Evolutionary conservation across 2,113 vertebrate genomes (phyloP).

Genomic region (Tachycineta bicolor): DNA sequence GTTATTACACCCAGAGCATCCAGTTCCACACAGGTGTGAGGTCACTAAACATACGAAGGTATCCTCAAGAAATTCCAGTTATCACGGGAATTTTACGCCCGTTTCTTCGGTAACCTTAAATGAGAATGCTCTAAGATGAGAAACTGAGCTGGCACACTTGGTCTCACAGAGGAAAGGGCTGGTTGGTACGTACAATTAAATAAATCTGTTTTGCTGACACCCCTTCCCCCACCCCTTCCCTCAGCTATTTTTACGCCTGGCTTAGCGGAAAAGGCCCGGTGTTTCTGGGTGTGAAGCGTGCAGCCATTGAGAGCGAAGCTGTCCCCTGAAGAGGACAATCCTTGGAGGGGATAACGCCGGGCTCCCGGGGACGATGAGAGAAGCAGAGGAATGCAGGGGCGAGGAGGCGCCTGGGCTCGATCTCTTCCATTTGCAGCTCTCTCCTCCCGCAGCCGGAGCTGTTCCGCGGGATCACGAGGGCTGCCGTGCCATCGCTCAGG

Average conservation of each 20-base stretch:
- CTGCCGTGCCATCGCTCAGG: neutral
- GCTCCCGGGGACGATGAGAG: neutral
- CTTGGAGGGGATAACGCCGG: neutral
- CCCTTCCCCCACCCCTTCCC: neutral
- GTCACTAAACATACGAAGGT: neutral
- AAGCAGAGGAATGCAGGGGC: neutral
- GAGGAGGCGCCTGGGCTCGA: neutral
- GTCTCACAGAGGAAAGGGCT: neutral
- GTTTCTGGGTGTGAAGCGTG: neutral
- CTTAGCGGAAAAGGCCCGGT: neutral
- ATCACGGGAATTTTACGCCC: neutral
- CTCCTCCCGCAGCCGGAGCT: neutral
- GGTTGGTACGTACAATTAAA: neutral
- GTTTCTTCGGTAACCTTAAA: neutral
- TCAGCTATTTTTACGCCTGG: neutral
- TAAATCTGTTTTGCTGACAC: neutral
- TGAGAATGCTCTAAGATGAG: neutral
- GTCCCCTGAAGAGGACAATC: neutral
- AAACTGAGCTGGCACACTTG: neutral
- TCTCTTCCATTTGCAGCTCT: neutral
- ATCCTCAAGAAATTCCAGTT: neutral
- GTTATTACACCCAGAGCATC: neutral
- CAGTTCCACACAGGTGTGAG: neutral
- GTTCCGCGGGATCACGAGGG: constrained; percentile 38
- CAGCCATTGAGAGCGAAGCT: neutral